Base-by-base conservation (phyloP, 2,797 vertebrate genomes). In the Eulemur albifrons region DNA sequence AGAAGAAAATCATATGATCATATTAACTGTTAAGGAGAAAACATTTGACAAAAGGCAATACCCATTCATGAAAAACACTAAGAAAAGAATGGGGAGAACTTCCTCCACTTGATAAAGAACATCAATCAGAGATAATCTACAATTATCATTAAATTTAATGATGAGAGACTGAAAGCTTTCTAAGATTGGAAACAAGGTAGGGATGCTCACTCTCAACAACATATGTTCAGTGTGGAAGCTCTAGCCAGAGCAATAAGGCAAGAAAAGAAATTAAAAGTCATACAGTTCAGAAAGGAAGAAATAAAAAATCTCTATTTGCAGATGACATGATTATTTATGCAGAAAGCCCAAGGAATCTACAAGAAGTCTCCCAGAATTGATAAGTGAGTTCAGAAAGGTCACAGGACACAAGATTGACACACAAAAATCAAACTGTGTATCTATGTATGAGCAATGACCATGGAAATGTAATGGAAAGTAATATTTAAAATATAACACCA, bases 221-320 rank as follows among this genome's bases (percentile, higher is more conserved):
- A 18, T 27, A 1, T 8, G 21, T 27, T 67, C 30, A 65, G 76
- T n/a, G 6, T n/a, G 4, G 35, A 30, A 70, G 45, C 52, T n/a
- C 45, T 72, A 89, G 65, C 52, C 65, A 59, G 21, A 70, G n/a
- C 57, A 83, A 81, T 73, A 92, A 72, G 7, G 14, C 20, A 95
- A 54, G 63, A 93, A 96, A 95, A 83, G n/a, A 21, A 77, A 94
- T 69, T 7, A 54, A 81, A 95, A 90, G 21, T 8, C 69, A 70
- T 23, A 48, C 17, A 35, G 32, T 83, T 35, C 63, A 72, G 65
- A 86, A 83, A 88, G 25, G 20, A 54, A 82, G 54, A 92, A 80
- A 40, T 27, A n/a, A 57, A 59, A 95, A n/a, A 5, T n/a, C 54
- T 48, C 23, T 86, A 21, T 76, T 59, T 63, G 17, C n/a, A 35